Evolutionary conservation across 1,140 invertebrate genomes (phyloP), one percentile per base, ranked within the genome.

Genomic region (Hestina assimilis): DNA sequence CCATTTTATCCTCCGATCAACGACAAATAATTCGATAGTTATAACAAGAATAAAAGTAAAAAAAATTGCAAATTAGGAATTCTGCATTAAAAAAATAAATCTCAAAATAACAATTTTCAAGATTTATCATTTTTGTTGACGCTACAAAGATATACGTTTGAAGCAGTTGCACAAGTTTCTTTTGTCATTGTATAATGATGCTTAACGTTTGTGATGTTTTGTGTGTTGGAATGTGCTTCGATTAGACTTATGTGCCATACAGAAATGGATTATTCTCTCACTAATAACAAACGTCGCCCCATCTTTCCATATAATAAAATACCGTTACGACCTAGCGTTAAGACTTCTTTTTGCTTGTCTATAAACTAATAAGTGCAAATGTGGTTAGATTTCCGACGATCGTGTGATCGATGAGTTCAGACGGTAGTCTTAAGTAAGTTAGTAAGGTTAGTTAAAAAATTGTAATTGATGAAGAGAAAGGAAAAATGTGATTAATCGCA

Each of bases 101-200:
- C n/a, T n/a, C n/a, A n/a, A n/a, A n/a, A n/a, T n/a, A n/a, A n/a
- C n/a, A n/a, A n/a, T n/a, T n/a, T n/a, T n/a, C n/a, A n/a, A n/a
- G n/a, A n/a, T n/a, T n/a, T n/a, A n/a, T n/a, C n/a, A n/a, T 69
- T 66, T 63, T 26, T 71, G 48, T 66, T 54, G 47, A 58, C 80
- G 20, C 65, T 83, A 83, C 76, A 46, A 60, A 47, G 35, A 66
- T 59, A 62, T 78, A 79, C 71, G 75, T 81, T 83, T 78, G 73
- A 81, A 81, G 68, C 66, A 83, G 79, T 86, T 86, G 79, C 83
- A 73, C 75, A 83, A 84, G 77, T 70, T 80, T 83, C 83, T 87
- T 84, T 84, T 87, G 83, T 84, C 81, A 82, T 83, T 84, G 78
- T 82, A 82, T 84, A 87, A 87, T 83, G 81, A 87, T 82, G 75